Base-by-base conservation (phyloP, 2,113 vertebrate genomes). In the Tenrec ecaudatus region DNA sequence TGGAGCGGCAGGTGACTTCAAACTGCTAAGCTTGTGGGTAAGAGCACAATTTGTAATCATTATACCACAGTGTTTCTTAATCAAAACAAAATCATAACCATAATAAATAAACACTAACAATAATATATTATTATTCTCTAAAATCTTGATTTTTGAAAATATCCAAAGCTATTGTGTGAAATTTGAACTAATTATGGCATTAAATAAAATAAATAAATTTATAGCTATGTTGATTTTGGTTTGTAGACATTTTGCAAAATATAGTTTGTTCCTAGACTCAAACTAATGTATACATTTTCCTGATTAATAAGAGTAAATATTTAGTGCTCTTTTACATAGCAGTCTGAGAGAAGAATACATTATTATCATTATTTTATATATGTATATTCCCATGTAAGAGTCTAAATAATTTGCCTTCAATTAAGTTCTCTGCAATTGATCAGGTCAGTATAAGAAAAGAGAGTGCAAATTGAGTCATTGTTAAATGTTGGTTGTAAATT, bases 221-320 rank as follows among this genome's bases (percentile, higher is more conserved):
- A 86, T 79, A 92, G 16, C 7, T 33, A 69, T 20, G 14, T 31
- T 77, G 10, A 58, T 89, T 86, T 89, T 33, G 47, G 20, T 83
- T 19, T 58, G 1, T 0, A 73, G 29, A 12, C 16, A 20, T 90
- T 71, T 82, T 10, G 0, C 12, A 85, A 69, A 86, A 79, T 53
- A 33, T 31, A 83, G 3, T 43, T 43, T 2, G 1, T 33, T 36
- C 6, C 62, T 43, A 1, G 47, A 40, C 82, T 19, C 25, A 80
- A 76, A 31, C 4, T 53, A 29, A 82, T 81, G 27, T 2, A 22
- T 11, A 6, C 1, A 57, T 62, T 78, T 86, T 14, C 14, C 60
- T 80, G 62, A 87, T 62, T 38, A 82, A 40, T 31, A 81, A 22
- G n/a, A 76, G 58, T 82, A 86, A 33, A 84, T 80, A 73, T n/a